Evolutionary conservation across 2,888 invertebrate species (phyloP), one percentile per base, ranked within the genome.

Genomic region (Dynastes hyllus): DNA sequence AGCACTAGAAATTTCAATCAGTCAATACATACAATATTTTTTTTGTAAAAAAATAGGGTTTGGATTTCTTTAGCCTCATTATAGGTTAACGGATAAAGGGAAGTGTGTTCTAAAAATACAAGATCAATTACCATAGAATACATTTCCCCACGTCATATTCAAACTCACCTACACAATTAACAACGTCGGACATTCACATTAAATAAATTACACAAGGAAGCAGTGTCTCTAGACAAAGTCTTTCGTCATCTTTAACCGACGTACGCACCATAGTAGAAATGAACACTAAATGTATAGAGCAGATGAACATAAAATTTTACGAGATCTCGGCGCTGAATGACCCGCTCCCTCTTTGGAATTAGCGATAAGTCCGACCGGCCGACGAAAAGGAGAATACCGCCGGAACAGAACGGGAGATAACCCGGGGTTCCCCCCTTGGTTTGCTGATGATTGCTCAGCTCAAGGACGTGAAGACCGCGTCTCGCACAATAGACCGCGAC

Each of bases 271-370:
- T 16, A 45, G 16, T 9, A 45, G 67, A 16, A 50, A 63, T 22
- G 9, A n/a, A 27, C 73, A 73, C 58, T 73, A 58, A 73, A 73
- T 73, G 37, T 37, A 55, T 55, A 40, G 73, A 58, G 40, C 55
- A 58, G 73, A 58, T 73, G 58, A 58, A 58, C 73, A 58, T 73
- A 58, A 58, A 58, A 58, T 73, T 73, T 73, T 73, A 73, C 45
- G 73, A 73, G 58, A 73, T 73, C 58, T 37, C 16, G 73, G 37
- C 73, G 70, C 58, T 1, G 73, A 58, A 73, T 61, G 73, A 40
- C 40, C 40, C 37, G 58, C 53, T 32, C 55, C n/a, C 58, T 58
- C 69, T 69, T 11, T 16, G 45, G 73, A 73, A 73, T 73, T 73
- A 73, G 73, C 58, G 58, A 73, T 73, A 73, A 73, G 73, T 73